Percentiles rank a stretch among this genome's conserved stretches.
Conservation (phyloP, 1,140 invertebrate species). For the Pseudomyrmex cubaensis region DNA sequence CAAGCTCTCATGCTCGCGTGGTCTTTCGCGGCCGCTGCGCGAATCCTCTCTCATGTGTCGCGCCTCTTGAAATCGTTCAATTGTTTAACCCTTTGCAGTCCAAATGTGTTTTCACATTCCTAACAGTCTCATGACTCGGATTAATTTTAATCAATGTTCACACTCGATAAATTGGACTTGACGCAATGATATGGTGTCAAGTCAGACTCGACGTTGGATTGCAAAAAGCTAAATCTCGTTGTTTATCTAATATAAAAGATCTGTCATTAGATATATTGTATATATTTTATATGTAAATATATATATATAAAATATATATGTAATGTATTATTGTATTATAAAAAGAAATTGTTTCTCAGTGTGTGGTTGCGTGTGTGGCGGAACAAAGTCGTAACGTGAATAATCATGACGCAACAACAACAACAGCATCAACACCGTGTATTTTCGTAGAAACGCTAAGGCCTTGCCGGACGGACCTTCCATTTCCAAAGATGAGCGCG, state of each 20-base stretch:
- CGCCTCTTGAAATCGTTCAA: neutral
- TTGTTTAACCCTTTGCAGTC: neutral
- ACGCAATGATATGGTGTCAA: too few relatives aligned
- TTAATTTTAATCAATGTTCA: too few relatives aligned
- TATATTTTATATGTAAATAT: too few relatives aligned
- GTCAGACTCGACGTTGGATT: too few relatives aligned
- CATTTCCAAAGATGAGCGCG: slow-evolving; percentile 74
- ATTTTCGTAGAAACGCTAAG: slow-evolving; percentile 30
- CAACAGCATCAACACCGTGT: neutral
- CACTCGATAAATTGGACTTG: too few relatives aligned
- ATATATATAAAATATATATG: too few relatives aligned
- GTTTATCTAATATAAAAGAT: too few relatives aligned
- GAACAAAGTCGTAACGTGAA: slow-evolving; percentile 6
- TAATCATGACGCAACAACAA: slow-evolving; percentile 8
- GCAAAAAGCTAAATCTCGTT: too few relatives aligned
- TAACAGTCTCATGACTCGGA: too few relatives aligned
- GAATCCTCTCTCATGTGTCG: neutral
- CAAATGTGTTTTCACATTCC: too few relatives aligned
- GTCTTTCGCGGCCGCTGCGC: neutral
- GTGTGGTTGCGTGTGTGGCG: neutral
- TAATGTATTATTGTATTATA: slow-evolving; percentile 26
- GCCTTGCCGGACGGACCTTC: slow-evolving; percentile 5
- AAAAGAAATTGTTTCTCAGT: neutral
- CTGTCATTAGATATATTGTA: too few relatives aligned
- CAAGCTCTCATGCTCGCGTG: neutral